Conservation (phyloP, 2,113 vertebrate species). For the Planiliza haematocheilus region DNA sequence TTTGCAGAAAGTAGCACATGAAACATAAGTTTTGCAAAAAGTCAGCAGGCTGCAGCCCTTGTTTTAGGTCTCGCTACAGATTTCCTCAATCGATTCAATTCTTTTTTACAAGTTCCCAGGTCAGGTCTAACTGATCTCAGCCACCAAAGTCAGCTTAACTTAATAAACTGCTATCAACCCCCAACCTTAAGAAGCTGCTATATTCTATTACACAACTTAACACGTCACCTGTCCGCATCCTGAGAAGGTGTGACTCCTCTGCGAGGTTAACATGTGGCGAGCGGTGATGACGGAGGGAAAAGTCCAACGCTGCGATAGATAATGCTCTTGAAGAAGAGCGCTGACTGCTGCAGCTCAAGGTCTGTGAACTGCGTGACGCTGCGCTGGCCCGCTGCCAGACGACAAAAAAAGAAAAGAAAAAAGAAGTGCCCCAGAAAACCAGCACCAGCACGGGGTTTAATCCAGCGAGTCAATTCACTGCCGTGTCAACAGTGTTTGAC, state of each 20-base stretch:
- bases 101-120: no score
- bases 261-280: not conserved
- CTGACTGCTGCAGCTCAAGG: slow-evolving; percentile 14
- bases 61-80: no score
- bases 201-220: no score
- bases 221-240: no score
- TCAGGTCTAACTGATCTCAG: no score
- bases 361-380: slow-evolving; percentile 12
- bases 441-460: slow-evolving; percentile 19
- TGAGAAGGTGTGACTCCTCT: not conserved
- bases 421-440: slow-evolving; percentile 10
- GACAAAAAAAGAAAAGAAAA: not conserved
- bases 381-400: slow-evolving; percentile 28
- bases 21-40: not conserved
- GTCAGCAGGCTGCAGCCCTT: no score
- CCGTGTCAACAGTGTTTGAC: slow-evolving; percentile 3
- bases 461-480: slow-evolving; percentile 15
- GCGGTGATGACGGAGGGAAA: not conserved
- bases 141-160: no score
- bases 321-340: not conserved
- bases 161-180: no score
- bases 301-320: slow-evolving; percentile 15
- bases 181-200: no score
- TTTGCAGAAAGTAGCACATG: not conserved
- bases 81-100: no score